Conservation (phyloP, 53 echinoderm and acorn worm species). For the Antedon mediterranea region DNA sequence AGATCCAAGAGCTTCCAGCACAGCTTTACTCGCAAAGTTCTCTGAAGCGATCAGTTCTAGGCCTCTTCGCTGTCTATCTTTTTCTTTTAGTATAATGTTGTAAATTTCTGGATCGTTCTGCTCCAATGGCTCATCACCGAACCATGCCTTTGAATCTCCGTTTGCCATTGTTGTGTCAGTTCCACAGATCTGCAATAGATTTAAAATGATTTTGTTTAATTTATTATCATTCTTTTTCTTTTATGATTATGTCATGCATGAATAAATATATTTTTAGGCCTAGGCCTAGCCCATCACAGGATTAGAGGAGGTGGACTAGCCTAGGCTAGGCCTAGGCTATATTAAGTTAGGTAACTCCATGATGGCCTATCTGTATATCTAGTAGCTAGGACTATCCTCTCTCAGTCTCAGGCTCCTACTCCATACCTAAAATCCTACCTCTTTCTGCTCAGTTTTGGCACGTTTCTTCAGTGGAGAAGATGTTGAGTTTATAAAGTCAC, state of each 20-base stretch:
- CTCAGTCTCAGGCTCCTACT: no score
- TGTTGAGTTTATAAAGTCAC: background rate
- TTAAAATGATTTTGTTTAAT: no score
- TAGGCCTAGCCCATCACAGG: background rate
- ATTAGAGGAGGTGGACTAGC: no score
- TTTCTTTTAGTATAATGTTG: constrained; percentile 65
- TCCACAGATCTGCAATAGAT: background rate
- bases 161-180: background rate
- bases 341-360: no score
- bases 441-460: background rate
- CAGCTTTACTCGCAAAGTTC: constrained; percentile 88
- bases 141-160: constrained; percentile 32
- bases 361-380: no score
- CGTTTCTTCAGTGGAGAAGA: background rate
- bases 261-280: background rate
- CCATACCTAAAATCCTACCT: background rate
- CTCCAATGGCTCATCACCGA: constrained; percentile 56
- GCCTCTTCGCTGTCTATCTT: constrained; percentile 61
- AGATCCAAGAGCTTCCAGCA: constrained; percentile 79
- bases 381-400: no score
- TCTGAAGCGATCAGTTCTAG: constrained; percentile 93
- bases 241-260: no score
- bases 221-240: no score
- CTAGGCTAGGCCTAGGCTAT: no score
- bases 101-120: constrained; percentile 75